Conservation (phyloP, 2,797 vertebrate species). For the Sebastes kiyomatsui region DNA sequence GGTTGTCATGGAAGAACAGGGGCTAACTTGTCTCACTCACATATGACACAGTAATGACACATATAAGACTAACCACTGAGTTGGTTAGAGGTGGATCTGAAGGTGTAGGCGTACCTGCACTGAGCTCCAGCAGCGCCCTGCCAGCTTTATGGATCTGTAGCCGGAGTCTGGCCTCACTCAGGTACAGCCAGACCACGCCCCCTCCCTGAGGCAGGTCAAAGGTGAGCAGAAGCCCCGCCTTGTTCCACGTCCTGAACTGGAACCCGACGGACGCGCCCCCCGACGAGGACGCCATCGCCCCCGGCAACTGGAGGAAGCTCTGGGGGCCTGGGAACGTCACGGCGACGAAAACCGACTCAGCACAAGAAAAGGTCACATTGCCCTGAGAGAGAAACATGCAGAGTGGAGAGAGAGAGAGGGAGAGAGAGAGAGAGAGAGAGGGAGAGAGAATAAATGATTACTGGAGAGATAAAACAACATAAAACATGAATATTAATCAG, state of each 20-base stretch:
- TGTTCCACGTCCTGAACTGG: slow-evolving; percentile 94
- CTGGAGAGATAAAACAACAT: slow-evolving; percentile 44
- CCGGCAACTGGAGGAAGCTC: slow-evolving; percentile 87
- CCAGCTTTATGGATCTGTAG: slow-evolving; percentile 85
- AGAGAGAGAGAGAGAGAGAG: slow-evolving; percentile 11
- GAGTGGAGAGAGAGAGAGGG: not conserved
- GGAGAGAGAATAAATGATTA: slow-evolving; percentile 27
- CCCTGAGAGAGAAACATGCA: slow-evolving; percentile 80
- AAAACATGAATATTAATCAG: slow-evolving; percentile 74
- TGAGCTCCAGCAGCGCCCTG: slow-evolving; percentile 80
- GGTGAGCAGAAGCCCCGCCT: slow-evolving; percentile 86
- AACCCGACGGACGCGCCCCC: slow-evolving; percentile 80
- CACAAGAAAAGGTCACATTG: slow-evolving; percentile 89
- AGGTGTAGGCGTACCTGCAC: slow-evolving; percentile 82
- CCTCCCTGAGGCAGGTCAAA: slow-evolving; percentile 79
- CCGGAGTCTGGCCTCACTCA: slow-evolving; percentile 86
- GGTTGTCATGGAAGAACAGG: not conserved
- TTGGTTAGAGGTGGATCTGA: slow-evolving; percentile 30
- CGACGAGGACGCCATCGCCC: slow-evolving; percentile 8
- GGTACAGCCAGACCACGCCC: slow-evolving; percentile 82
- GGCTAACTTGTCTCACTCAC: not conserved
- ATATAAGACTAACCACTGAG: not conserved
- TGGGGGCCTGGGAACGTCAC: slow-evolving; percentile 87
- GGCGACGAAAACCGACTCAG: slow-evolving; percentile 85
- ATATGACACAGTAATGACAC: not conserved